These are phyloP conservation scores for Muscidifurax raptorellus DNA, from an alignment of 1,140 invertebrate genomes.

Conservation along the genomic window DNA sequence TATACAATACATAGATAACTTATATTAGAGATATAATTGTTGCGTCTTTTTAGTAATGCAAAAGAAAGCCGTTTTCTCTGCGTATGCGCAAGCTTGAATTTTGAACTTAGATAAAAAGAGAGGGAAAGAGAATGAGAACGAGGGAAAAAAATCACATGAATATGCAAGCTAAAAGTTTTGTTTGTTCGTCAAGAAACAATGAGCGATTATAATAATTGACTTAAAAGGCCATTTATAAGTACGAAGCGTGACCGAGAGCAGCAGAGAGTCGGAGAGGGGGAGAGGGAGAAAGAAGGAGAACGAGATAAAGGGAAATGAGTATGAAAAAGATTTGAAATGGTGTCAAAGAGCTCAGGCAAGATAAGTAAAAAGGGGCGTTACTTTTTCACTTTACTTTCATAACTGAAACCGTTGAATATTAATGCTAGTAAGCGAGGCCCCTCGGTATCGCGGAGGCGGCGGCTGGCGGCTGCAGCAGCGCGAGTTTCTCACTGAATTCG, in stretches of 20 bases:
- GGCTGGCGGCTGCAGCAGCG: conserved; percentile 38
- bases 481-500: conserved; percentile 16
- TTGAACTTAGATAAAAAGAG: neutral
- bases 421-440: conserved; percentile 66
- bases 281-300: neutral
- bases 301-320: conserved; percentile 45
- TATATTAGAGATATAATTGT: neutral
- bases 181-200: conserved; percentile 31
- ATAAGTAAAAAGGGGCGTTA: conserved; percentile 61
- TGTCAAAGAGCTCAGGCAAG: conserved; percentile 43
- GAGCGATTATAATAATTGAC: conserved; percentile 67
- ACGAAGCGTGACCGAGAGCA: neutral
- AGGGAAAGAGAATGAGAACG: neutral
- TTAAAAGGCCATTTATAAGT: conserved; percentile 60
- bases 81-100: neutral
- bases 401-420: conserved; percentile 74
- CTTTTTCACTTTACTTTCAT: conserved; percentile 75
- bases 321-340: conserved; percentile 48
- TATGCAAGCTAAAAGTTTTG: conserved; percentile 35
- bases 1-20: too few relatives aligned
- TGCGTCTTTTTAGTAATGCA: neutral
- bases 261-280: conserved; percentile 31
- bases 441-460: conserved; percentile 59
- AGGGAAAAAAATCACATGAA: conserved; percentile 27
- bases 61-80: too few relatives aligned